A percentile compares a stretch with the other conserved stretches of the same genome.
These are phyloP conservation scores for Volucella inflata DNA, from an alignment of 2,888 invertebrate species.

Conservation along the genomic window DNA sequence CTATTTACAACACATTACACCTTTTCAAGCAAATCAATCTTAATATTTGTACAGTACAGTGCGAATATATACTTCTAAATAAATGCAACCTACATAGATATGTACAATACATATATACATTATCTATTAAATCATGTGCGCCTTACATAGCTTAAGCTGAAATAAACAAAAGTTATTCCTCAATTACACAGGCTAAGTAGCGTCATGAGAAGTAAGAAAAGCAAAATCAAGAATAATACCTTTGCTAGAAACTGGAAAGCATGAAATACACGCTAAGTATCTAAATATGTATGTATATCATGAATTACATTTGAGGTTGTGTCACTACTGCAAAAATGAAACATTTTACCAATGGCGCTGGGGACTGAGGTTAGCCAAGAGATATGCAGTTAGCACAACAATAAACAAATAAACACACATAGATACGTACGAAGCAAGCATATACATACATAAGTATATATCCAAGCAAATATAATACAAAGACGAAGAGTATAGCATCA, in stretches of 20 bases:
- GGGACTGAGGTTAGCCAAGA: constrained; percentile 68
- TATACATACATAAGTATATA: neutral
- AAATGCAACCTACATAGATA: neutral
- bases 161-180: constrained; percentile 20
- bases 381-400: constrained; percentile 69
- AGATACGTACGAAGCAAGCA: neutral
- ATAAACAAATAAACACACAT: constrained; percentile 63
- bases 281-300: constrained; percentile 49
- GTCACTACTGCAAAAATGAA: constrained; percentile 57
- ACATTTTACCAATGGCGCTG: constrained; percentile 56
- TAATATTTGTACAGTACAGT: too few relatives aligned
- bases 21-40: too few relatives aligned
- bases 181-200: neutral
- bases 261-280: constrained; percentile 39
- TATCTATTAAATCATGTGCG: too few relatives aligned
- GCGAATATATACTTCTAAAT: too few relatives aligned
- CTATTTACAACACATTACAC: neutral
- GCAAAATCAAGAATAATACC: constrained; percentile 52
- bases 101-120: too few relatives aligned
- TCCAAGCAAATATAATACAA: constrained; percentile 38
- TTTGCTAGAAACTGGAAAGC: constrained; percentile 20
- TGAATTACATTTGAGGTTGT: constrained; percentile 65
- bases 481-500: constrained; percentile 46
- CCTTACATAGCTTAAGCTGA: neutral
- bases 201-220: constrained; percentile 6